Base-by-base conservation (phyloP, 1,140 invertebrate genomes). In the Trachelipus rathkii region DNA sequence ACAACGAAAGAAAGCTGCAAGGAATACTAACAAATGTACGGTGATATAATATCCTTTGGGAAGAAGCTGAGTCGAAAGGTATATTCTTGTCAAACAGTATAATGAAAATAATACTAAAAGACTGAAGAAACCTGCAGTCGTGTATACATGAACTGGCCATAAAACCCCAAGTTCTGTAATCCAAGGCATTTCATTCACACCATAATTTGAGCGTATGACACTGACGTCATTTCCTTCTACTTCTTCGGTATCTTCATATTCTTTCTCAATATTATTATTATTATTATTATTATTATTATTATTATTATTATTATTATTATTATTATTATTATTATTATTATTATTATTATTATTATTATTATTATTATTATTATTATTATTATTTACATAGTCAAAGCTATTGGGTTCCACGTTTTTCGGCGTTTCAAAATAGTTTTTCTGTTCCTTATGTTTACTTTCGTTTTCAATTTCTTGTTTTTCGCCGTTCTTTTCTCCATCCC, bases 81-180 rank as follows among this genome's bases (percentile, higher is more conserved):
- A 67, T 13, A 76, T 53, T 50, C 74, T 76, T 33, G 71, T 66
- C 19, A 76, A 45, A 13, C 74, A 76, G 44, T 71, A 50, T 3
- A 76, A 44, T 10, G 74, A 70, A 71, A 76, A 50, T 15, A 76
- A 66, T 11, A 66, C 74, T 11, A 76, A 33, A 24, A 76, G 50
- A 71, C 74, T 76, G 44, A 71, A 76, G 13, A 68, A 45, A 11
- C 50, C 74, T 8, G 74, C 74, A 13, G 69, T 53, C 13, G 67
- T 71, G 60, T 76, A 76, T 11, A 76, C 71, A 67, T 76, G 74
- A 71, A 76, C 74, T 44, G 69, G 66, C 74, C 74, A 76, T 1
- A 60, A 44, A 23, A 50, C 74, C 13, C 71, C 67, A 23, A 76
- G 43, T 15, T 44, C 67, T 15, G 74, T 33, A 19, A 50, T 66